Conservation (phyloP, 2,888 invertebrate species). For the Ophion ellenae region DNA sequence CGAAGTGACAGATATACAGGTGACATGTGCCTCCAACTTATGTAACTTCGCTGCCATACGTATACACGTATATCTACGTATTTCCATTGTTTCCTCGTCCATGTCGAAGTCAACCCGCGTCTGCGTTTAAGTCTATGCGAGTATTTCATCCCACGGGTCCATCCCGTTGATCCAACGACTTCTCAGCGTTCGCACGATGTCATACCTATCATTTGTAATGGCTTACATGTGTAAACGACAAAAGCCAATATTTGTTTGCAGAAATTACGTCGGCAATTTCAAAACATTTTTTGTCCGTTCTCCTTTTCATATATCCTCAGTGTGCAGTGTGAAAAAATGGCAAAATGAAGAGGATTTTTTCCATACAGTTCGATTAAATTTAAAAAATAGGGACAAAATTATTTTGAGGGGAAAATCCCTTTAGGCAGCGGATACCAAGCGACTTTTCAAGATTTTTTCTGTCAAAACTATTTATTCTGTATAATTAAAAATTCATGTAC, state of each 20-base stretch:
- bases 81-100: conserved; percentile 25
- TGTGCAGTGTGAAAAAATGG: not conserved
- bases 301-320: not conserved
- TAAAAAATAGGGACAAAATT: too few species aligned
- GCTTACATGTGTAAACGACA: not conserved
- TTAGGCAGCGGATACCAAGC: too few species aligned
- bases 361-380: too few species aligned
- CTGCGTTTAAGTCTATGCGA: not conserved
- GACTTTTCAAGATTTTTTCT: too few species aligned
- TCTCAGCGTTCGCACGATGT: conserved; percentile 3
- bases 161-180: conserved; percentile 2
- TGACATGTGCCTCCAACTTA: conserved; percentile 23
- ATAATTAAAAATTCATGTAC: too few species aligned
- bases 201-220: not conserved
- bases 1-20: conserved; percentile 46
- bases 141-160: not conserved
- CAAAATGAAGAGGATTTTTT: too few species aligned
- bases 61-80: conserved; percentile 4
- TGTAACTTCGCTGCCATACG: conserved; percentile 39
- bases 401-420: too few species aligned
- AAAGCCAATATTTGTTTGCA: not conserved
- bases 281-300: not conserved
- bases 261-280: not conserved
- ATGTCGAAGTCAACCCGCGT: conserved; percentile 1
- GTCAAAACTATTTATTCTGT: too few species aligned